A percentile compares a stretch with the other conserved stretches of the same genome.
These are phyloP conservation scores for Drosophila tristis DNA, from an alignment of 1,140 invertebrate genomes.

Conservation along the genomic window DNA sequence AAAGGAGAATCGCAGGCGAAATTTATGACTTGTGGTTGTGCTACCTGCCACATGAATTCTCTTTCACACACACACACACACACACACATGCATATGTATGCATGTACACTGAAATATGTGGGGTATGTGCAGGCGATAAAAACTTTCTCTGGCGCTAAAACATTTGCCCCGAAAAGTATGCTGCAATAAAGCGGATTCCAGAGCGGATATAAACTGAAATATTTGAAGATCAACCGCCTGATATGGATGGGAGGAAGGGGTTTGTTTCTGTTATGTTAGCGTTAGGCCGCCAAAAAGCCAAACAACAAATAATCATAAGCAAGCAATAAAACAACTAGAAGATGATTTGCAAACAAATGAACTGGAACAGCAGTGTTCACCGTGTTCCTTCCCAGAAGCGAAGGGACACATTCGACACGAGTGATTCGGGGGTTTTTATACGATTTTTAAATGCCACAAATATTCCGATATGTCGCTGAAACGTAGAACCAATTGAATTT, in stretches of 20 bases:
- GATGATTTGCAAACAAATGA: too few relatives aligned
- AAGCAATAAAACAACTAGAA: too few relatives aligned
- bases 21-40: conserved; percentile 48
- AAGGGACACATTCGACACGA: too few relatives aligned
- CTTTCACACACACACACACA: conserved; percentile 1
- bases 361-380: too few relatives aligned
- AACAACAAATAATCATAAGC: too few relatives aligned
- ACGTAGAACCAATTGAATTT: too few relatives aligned
- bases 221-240: conserved; percentile 18
- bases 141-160: conserved; percentile 37
- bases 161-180: conserved; percentile 52
- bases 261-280: conserved; percentile 8
- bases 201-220: conserved; percentile 23
- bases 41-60: conserved; percentile 23
- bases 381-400: too few relatives aligned
- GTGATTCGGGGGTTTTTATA: too few relatives aligned
- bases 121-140: conserved; percentile 33
- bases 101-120: neutral
- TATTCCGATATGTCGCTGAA: too few relatives aligned
- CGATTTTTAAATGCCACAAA: too few relatives aligned
- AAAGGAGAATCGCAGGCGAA: conserved; percentile 45
- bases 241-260: neutral
- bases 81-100: conserved; percentile 13
- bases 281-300: too few relatives aligned
- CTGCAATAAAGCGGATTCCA: conserved; percentile 50